These are phyloP conservation scores for Petromus typicus DNA, from an alignment of 2,113 vertebrate species.

Conservation along the genomic window DNA sequence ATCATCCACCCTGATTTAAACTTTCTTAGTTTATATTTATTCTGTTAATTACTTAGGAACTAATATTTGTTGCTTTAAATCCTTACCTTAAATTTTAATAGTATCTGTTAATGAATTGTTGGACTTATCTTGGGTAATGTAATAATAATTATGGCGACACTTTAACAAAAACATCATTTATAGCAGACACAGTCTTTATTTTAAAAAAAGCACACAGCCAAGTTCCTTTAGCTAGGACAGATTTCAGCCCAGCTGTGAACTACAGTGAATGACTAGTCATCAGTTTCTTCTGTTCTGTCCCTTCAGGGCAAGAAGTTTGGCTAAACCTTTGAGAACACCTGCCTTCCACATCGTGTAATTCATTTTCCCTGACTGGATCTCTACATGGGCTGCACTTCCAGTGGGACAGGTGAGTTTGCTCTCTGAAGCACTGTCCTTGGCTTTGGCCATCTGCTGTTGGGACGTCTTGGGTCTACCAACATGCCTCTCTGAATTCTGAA, in stretches of 20 bases:
- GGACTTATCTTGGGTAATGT: not conserved
- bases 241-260: not conserved
- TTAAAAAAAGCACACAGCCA: not conserved
- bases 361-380: not conserved
- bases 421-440: not conserved
- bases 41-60: not conserved
- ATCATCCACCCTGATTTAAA: not conserved
- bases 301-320: not conserved
- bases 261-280: not conserved
- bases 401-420: not conserved
- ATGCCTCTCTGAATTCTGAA: not conserved
- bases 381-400: not conserved
- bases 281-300: not conserved
- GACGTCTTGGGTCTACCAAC: not conserved
- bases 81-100: not conserved
- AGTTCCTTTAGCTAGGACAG: not conserved
- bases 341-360: not conserved
- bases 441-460: not conserved
- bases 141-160: not conserved
- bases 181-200: not conserved
- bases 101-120: conserved; percentile 9
- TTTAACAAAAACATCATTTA: not conserved
- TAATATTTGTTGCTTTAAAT: not conserved
- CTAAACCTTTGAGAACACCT: not conserved
- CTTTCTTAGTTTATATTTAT: not conserved